Evolutionary conservation across 2,888 invertebrate species (phyloP).

Genomic region (Brachypalpus laphriformis): DNA sequence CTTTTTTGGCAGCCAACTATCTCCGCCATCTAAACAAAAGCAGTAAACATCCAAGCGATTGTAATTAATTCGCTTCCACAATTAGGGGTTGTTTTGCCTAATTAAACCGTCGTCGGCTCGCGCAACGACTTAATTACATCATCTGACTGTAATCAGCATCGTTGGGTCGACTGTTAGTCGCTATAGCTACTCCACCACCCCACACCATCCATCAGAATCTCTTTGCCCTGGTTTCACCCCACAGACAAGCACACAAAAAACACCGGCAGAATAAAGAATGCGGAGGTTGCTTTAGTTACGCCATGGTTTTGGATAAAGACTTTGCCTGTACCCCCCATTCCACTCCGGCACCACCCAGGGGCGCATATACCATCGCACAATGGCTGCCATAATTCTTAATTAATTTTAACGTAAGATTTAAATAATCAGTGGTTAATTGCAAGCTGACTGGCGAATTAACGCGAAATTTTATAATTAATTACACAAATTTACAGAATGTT

Average conservation of each 20-base stretch:
- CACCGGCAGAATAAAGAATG: conserved; percentile 16
- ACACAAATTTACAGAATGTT: conserved; percentile 68
- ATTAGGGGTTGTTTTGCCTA: conserved; percentile 67
- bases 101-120: conserved; percentile 61
- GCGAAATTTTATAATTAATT: conserved; percentile 72
- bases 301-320: conserved; percentile 34
- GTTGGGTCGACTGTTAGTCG: conserved; percentile 10
- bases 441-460: conserved; percentile 67
- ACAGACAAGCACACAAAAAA: neutral
- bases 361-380: conserved; percentile 53
- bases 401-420: conserved; percentile 67
- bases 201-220: neutral
- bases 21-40: conserved; percentile 27
- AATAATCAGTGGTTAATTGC: conserved; percentile 74
- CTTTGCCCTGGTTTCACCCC: conserved; percentile 26
- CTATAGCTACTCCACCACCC: conserved; percentile 1
- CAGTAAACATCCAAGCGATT: conserved; percentile 39
- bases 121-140: conserved; percentile 62
- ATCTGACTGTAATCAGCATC: conserved; percentile 39
- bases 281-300: conserved; percentile 48
- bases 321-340: conserved; percentile 17
- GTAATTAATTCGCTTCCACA: conserved; percentile 58
- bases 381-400: conserved; percentile 65
- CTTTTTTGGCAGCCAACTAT: neutral
- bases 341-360: conserved; percentile 1